Percentiles rank a stretch among this genome's conserved stretches.
Conservation (phyloP, 2,113 vertebrate species). For the Chamaetylas fuelleborni region DNA sequence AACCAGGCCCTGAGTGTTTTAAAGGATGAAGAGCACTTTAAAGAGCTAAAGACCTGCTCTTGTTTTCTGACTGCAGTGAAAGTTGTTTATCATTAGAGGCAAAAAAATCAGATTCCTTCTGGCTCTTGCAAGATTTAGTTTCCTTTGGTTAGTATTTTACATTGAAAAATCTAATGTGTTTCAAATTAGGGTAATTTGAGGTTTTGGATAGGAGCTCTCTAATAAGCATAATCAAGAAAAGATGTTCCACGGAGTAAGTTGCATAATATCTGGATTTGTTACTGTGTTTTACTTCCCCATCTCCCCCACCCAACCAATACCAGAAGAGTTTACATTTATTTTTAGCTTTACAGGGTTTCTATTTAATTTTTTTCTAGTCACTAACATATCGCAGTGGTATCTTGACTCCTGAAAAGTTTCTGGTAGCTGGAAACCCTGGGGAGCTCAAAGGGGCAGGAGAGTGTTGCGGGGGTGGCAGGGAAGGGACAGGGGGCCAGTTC, state of each 20-base stretch:
- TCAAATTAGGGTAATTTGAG: slow-evolving; percentile 42
- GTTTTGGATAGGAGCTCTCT: slow-evolving; percentile 16
- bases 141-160: not conserved
- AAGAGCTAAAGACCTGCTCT: not conserved
- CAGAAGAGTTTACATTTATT: not conserved
- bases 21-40: not conserved
- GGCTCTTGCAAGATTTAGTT: slow-evolving; percentile 13
- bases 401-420: not conserved
- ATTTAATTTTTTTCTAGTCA: not conserved
- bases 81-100: slow-evolving; percentile 6
- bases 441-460: not conserved
- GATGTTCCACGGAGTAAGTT: not conserved
- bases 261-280: not conserved
- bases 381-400: not conserved
- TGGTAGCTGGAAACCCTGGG: not conserved
- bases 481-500: rapidly evolving
- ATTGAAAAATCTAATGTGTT: slow-evolving; percentile 26
- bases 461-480: rapidly evolving
- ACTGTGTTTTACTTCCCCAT: not conserved
- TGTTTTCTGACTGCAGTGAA: not conserved
- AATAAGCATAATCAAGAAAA: slow-evolving; percentile 55
- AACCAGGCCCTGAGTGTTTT: not conserved
- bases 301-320: not conserved
- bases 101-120: not conserved
- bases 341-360: not conserved